These are phyloP conservation scores for Hybos culiciformis DNA, from an alignment of 2,888 invertebrate genomes.

Conservation along the genomic window DNA sequence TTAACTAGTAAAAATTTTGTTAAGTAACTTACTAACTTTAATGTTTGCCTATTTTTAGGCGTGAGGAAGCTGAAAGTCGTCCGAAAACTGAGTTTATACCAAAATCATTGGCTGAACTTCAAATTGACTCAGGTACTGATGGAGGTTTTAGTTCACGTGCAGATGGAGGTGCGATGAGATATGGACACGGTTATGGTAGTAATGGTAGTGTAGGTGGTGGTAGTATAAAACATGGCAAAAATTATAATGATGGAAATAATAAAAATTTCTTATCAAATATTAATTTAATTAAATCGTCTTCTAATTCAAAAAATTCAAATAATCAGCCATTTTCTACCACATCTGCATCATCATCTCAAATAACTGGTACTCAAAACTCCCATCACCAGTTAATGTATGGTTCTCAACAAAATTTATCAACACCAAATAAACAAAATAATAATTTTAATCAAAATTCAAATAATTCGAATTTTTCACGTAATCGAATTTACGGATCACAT, in stretches of 20 bases:
- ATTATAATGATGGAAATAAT: not conserved
- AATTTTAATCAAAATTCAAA: constrained; percentile 8
- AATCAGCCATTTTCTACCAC: not conserved
- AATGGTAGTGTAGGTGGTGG: not conserved
- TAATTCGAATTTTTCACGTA: constrained; percentile 15
- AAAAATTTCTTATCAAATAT: not conserved
- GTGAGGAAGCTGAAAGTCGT: constrained; percentile 77
- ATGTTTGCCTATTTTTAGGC: too few relatives aligned
- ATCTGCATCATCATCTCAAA: not conserved
- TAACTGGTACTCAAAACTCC: constrained; percentile 13
- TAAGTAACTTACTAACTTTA: constrained; percentile 13
- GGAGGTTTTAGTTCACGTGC: constrained; percentile 1
- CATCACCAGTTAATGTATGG: constrained; percentile 17
- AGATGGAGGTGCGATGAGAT: constrained; percentile 12
- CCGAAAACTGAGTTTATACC: constrained; percentile 85
- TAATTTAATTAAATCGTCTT: constrained; percentile 9
- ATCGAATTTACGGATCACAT: constrained; percentile 17
- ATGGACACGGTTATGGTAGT: not conserved
- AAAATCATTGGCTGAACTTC: constrained; percentile 76
- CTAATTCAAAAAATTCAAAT: too few relatives aligned
- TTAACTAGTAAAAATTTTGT: not conserved
- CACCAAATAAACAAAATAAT: constrained; percentile 7
- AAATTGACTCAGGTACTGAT: constrained; percentile 47
- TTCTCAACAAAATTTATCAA: constrained; percentile 19
- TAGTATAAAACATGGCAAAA: not conserved